Percentiles rank a stretch among this genome's conserved stretches.
Evolutionary conservation across 1,140 invertebrate species (phyloP).

Genomic region (Heliothis virescens): DNA sequence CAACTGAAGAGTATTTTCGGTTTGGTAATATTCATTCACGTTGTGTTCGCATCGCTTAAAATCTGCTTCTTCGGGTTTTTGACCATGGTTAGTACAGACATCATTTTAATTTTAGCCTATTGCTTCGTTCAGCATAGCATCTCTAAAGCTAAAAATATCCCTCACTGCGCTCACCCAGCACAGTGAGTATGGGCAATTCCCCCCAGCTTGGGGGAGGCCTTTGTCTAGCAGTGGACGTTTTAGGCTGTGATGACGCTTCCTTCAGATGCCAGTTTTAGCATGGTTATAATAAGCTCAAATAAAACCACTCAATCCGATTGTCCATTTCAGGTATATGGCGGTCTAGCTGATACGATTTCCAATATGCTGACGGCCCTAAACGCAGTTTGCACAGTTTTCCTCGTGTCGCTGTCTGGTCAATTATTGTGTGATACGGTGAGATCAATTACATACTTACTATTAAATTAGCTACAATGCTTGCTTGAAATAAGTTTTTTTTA

Average conservation of each 20-base stretch:
- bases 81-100: conserved; percentile 55
- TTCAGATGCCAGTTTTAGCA: too few species aligned
- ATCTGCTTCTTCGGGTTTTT: conserved; percentile 69
- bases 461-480: too few species aligned
- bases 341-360: conserved; percentile 11
- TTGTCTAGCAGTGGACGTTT: too few species aligned
- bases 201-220: too few species aligned
- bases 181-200: too few species aligned
- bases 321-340: conserved; percentile 37
- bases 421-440: conserved; percentile 62
- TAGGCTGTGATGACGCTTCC: too few species aligned
- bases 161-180: too few species aligned
- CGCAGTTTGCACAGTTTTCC: conserved; percentile 53
- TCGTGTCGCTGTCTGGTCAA: conserved; percentile 61
- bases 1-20: conserved; percentile 63
- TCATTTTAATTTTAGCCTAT: too few species aligned
- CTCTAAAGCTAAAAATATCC: too few species aligned
- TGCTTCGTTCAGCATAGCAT: too few species aligned
- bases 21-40: conserved; percentile 58
- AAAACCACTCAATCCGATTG: neutral
- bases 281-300: too few species aligned
- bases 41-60: conserved; percentile 59
- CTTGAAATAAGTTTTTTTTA: neutral
- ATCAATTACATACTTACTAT: neutral
- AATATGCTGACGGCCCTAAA: conserved; percentile 20